phyloP scores from a whole-genome alignment of 2,797 vertebrate species.

The Galaxias olidus region DNA sequence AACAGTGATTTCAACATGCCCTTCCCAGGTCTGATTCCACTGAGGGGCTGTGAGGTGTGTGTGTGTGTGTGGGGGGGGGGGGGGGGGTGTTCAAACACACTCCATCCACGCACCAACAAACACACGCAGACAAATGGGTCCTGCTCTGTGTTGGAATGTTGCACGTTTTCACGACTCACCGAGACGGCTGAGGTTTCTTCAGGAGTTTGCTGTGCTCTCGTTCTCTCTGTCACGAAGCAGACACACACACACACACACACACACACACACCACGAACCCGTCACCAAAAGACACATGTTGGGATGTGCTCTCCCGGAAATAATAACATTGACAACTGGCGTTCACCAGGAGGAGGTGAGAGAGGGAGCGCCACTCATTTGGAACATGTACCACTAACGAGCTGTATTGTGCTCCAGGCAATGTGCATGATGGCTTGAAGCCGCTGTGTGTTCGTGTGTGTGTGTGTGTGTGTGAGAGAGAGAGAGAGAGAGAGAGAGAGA shows the following conservation, averaged over 20 bases:
- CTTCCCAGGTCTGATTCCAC: conserved; percentile 55
- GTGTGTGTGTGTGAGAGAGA: conserved; percentile 35
- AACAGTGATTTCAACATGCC: conserved; percentile 62
- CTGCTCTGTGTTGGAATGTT: too few species aligned
- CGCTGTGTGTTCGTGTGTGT: conserved; percentile 22
- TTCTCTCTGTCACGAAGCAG: not conserved
- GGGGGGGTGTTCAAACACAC: conserved; percentile 45
- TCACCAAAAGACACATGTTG: conserved; percentile 51
- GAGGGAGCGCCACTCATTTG: conserved; percentile 60
- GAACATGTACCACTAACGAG: conserved; percentile 69
- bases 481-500: conserved; percentile 24
- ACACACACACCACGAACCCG: not conserved
- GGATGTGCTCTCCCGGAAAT: conserved; percentile 71
- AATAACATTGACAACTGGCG: conserved; percentile 70
- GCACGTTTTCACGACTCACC: too few species aligned
- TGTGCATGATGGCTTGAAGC: conserved; percentile 70
- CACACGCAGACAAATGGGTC: not conserved
- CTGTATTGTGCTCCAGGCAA: conserved; percentile 72
- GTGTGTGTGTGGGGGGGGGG: too few species aligned
- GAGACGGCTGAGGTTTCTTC: too few species aligned
- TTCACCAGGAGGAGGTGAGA: conserved; percentile 53
- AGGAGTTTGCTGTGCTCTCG: too few species aligned
- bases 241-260: not conserved
- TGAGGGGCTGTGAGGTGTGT: too few species aligned
- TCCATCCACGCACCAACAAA: not conserved